Evolutionary conservation across 2,888 invertebrate genomes (phyloP), one percentile per base, ranked within the genome.

Genomic region (Acanthosepion esculentum): DNA sequence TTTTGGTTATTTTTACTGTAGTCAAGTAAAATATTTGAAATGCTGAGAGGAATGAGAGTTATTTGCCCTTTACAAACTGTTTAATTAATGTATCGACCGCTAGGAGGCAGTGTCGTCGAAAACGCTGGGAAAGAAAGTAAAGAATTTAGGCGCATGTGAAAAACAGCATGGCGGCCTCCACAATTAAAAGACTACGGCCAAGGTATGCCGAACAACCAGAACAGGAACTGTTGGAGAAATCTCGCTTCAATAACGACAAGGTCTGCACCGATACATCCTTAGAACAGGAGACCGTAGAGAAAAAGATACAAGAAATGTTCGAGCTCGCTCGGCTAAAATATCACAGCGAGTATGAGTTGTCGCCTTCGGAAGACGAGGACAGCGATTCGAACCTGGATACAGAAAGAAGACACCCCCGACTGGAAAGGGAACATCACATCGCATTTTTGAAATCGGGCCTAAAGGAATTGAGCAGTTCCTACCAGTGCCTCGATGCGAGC

Each of bases 401-500:
- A 96, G 78, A 78, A 78, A 78, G n/a, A n/a, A 78, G 78, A 33
- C 59, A 94, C 98, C 98, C 95, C 98, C 98, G 96, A 98, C 98
- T 97, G 98, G 98, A 96, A 97, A 98, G 96, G 98, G 98, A 96
- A 29, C 95, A 95, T 18, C 97, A 97, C 95, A 94, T 95, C 50
- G 95, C 95, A 23, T 97, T 96, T 97, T 98, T 99, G 94, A 98
- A 98, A 96, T 98, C 98, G 96, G 98, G 98, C 96, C 97, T 99
- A 50, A 98, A 98, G 93, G 98, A 98, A 96, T 98, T 99, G 96
- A 98, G 98, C 92, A 97, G 98, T 95, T 98, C 98, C 95, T 99
- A 99, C 97, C 98, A 98, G 97, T 97, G 97, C 96, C 95, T 99
- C 95, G 99, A 99, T 98, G 98, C 99, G 23, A 99, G 99, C 97